Conservation (phyloP, 2,113 vertebrate genomes). For the Callaeas wilsoni region DNA sequence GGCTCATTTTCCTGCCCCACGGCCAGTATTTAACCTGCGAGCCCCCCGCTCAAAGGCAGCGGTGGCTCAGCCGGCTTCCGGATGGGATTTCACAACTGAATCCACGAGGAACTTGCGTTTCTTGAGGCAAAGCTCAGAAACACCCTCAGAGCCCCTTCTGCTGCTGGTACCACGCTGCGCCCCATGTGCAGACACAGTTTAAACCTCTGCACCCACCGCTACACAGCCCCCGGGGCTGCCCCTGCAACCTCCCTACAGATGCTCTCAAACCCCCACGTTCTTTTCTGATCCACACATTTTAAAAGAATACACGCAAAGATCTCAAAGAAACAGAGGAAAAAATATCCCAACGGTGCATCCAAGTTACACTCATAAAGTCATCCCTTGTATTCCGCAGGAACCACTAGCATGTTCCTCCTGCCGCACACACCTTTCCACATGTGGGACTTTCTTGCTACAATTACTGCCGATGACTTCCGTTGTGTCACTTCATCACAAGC, state of each 20-base stretch:
- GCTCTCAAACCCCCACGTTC: rapidly evolving
- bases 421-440: neutral
- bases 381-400: neutral
- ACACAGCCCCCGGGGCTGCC: rapidly evolving
- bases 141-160: neutral
- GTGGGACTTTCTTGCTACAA: neutral
- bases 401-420: rapidly evolving
- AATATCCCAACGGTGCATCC: too few relatives aligned
- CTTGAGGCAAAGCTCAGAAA: neutral
- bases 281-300: neutral
- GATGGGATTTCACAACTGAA: rapidly evolving
- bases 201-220: rapidly evolving
- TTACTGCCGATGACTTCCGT: neutral
- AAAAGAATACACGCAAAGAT: neutral
- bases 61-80: neutral
- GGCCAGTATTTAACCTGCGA: rapidly evolving
- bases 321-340: neutral
- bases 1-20: neutral
- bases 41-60: neutral
- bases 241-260: rapidly evolving
- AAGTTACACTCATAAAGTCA: neutral
- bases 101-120: rapidly evolving
- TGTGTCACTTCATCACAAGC: neutral
- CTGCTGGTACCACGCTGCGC: neutral
- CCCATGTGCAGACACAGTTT: rapidly evolving